Base-by-base conservation (phyloP, 2,888 invertebrate genomes). In the Aphodius sticticus region DNA sequence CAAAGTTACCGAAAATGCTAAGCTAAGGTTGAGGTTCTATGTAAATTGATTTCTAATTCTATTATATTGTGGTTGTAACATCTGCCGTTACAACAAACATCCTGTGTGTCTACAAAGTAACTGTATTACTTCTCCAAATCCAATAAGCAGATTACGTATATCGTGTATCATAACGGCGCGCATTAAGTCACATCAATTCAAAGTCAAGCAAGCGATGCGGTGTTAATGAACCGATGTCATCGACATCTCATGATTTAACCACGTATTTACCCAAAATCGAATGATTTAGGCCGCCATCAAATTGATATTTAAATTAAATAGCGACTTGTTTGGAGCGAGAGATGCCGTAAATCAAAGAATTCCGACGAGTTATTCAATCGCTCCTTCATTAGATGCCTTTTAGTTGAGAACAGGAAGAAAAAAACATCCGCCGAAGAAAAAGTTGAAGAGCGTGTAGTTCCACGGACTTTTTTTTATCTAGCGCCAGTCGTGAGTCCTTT, bases 261-360 rank as follows among this genome's bases (percentile, higher is more conserved):
- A 53, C 12, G 53, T 53, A 53, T 53, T 53, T 53, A 53, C 53
- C 53, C 1, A 53, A 53, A 53, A 53, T 53, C 53, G 53, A 53
- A 53, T 53, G 53, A 53, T 53, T 53, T 53, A 53, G 53, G 9
- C 53, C 53, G 53, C 53, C 53, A 53, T 53, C 53, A 53, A 53
- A 53, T 53, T 53, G 53, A 53, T 53, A 53, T 53, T 53, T 53
- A 53, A 53, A 53, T 53, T 53, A 53, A 53, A 53, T 53, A 53
- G 53, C 53, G 53, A 53, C 53, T 53, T 53, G 53, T 53, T 53
- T 53, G 53, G 53, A 53, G 4, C 7, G 53, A 53, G 53, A 53
- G 53, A 53, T 0, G 53, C 2, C 53, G 53, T 53, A 53, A 53
- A 53, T 53, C 53, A 53, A 53, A 53, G 53, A 53, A 53, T 53